These are phyloP conservation scores for Urocynchramus pylzowi DNA, from an alignment of 2,113 vertebrate species.

Conservation along the genomic window DNA sequence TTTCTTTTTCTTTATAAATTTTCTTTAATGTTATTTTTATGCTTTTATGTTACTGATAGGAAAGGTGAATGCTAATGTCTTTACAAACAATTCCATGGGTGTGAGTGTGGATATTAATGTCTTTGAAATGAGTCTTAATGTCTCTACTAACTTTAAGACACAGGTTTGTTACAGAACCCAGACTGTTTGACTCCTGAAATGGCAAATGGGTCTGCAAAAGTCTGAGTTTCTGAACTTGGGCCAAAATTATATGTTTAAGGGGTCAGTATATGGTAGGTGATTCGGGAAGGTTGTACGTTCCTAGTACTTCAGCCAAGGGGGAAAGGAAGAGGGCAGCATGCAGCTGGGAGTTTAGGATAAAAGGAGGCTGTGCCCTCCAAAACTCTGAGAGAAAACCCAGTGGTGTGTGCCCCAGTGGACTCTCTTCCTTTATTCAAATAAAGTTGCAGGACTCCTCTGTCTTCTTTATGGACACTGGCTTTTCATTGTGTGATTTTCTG, in stretches of 20 bases:
- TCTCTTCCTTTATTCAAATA: background rate
- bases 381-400: background rate
- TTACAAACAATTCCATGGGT: background rate
- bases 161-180: background rate
- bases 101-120: background rate
- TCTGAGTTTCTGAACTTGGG: background rate
- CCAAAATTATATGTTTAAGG: background rate
- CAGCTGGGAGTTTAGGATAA: accelerated
- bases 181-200: background rate
- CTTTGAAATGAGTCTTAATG: background rate
- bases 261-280: background rate
- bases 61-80: background rate
- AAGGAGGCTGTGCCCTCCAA: background rate
- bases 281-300: background rate
- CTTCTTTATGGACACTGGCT: background rate
- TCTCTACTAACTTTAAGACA: background rate
- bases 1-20: background rate
- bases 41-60: background rate
- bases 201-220: background rate
- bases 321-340: background rate
- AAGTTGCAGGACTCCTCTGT: background rate
- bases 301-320: too few species aligned
- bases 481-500: background rate
- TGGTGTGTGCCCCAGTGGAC: accelerated
- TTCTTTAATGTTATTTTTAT: background rate